These are phyloP conservation scores for Trissoscelio sp. DNA, from an alignment of 2,888 invertebrate species.

Conservation along the genomic window DNA sequence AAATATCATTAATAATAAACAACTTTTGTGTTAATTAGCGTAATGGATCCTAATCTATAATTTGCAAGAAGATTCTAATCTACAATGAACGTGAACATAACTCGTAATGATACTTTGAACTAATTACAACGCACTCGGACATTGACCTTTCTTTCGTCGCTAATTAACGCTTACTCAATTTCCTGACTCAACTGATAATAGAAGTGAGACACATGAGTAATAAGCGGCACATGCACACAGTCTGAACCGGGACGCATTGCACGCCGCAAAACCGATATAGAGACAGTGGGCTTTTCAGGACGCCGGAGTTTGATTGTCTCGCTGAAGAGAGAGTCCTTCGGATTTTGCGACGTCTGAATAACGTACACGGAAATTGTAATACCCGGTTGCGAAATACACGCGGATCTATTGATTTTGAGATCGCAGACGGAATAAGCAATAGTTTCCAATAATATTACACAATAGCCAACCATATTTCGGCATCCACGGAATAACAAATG, in stretches of 20 bases:
- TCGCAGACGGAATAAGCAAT: slow-evolving; percentile 5
- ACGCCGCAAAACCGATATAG: slow-evolving; percentile 10
- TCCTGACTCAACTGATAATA: slow-evolving; percentile 32
- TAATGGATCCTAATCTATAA: too few relatives aligned
- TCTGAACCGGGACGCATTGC: background rate
- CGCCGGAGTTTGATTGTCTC: slow-evolving; percentile 35
- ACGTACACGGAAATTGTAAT: slow-evolving; percentile 47
- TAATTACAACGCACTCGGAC: slow-evolving; percentile 42
- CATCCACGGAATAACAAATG: too few relatives aligned
- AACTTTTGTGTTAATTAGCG: too few relatives aligned
- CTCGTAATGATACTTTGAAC: slow-evolving; percentile 6
- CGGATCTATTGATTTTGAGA: slow-evolving; percentile 23
- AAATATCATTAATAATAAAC: too few relatives aligned
- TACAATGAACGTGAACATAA: background rate
- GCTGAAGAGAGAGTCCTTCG: slow-evolving; percentile 22
- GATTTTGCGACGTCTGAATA: slow-evolving; percentile 32
- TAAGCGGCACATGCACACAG: slow-evolving; percentile 18
- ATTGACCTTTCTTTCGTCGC: slow-evolving; percentile 32
- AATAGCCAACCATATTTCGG: too few relatives aligned
- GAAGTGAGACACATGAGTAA: slow-evolving; percentile 35
- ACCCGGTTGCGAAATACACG: slow-evolving; percentile 36
- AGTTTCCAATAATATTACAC: slow-evolving; percentile 2
- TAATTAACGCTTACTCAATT: slow-evolving; percentile 53
- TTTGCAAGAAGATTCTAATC: too few relatives aligned
- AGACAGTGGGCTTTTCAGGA: slow-evolving; percentile 30